Percentiles rank a stretch among this genome's conserved stretches.
phyloP scores from a whole-genome alignment of 1,140 invertebrate species.

The Ditylenchus dipsaci region DNA sequence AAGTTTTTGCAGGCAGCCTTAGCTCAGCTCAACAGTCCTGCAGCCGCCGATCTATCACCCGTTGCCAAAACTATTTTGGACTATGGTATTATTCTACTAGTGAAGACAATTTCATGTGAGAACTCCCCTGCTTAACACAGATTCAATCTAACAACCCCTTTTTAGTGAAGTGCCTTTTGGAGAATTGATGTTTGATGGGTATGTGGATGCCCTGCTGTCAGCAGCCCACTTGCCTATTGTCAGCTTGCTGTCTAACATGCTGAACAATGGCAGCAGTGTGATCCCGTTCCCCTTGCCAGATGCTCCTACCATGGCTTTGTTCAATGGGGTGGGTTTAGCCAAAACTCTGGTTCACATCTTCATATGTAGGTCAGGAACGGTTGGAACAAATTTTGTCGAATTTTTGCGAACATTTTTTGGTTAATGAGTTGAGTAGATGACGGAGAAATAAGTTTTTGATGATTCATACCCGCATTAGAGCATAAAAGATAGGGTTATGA shows the following conservation, averaged over 20 bases:
- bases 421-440: too few species aligned
- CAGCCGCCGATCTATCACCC: neutral
- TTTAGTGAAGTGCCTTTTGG: constrained; percentile 12
- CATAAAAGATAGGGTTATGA: too few species aligned
- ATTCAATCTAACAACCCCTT: neutral
- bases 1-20: neutral
- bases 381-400: too few species aligned
- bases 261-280: constrained; percentile 13
- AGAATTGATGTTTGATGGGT: constrained; percentile 26
- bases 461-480: too few species aligned
- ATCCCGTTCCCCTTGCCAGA: constrained; percentile 19
- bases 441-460: too few species aligned
- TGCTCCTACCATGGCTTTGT: constrained; percentile 21
- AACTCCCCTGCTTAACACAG: neutral
- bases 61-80: neutral
- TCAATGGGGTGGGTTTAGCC: constrained; percentile 3
- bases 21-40: neutral
- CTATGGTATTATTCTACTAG: neutral
- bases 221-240: constrained; percentile 1
- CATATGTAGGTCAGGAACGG: neutral
- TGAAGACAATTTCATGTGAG: constrained; percentile 1
- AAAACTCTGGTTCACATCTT: too few species aligned
- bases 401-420: too few species aligned
- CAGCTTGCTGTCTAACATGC: constrained; percentile 4
- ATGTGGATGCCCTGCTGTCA: constrained; percentile 10